Conservation (phyloP, 2,113 vertebrate species). For the Micronisus gabar region DNA sequence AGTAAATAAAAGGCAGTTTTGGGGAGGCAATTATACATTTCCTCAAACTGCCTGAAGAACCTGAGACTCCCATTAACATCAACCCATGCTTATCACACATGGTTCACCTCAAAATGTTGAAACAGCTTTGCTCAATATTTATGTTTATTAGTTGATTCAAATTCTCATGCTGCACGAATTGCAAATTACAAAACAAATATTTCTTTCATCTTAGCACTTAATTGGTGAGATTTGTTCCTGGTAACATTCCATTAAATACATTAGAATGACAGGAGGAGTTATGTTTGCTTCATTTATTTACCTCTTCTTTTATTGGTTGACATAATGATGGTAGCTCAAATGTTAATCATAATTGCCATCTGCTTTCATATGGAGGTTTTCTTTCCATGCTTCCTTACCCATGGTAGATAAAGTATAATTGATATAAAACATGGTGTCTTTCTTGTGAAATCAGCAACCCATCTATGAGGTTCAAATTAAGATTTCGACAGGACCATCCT, state of each 20-base stretch:
- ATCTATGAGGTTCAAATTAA: not conserved
- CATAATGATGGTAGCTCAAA: not conserved
- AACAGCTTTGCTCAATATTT: slow-evolving; percentile 21
- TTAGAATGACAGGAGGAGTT: not conserved
- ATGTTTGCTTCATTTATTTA: not conserved
- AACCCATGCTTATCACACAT: not conserved
- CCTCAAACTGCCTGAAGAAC: not conserved
- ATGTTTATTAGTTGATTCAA: not conserved
- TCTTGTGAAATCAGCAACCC: not conserved
- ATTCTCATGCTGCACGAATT: not conserved
- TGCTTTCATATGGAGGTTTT: slow-evolving; percentile 19
- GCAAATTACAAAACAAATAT: not conserved
- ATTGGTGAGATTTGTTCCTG: not conserved
- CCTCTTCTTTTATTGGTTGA: not conserved
- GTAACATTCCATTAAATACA: not conserved
- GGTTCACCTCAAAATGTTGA: not conserved
- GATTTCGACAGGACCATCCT: not conserved
- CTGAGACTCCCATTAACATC: not conserved
- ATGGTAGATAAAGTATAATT: not conserved
- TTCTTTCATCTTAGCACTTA: slow-evolving; percentile 47
- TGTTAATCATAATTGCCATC: not conserved
- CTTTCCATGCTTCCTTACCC: not conserved
- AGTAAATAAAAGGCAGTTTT: not conserved
- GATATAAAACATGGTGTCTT: not conserved
- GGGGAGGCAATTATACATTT: not conserved